A percentile compares a stretch with the other conserved stretches of the same genome.
Conservation (phyloP, 35 echinoderm and acorn worm species). For the Heliocidaris erythrogramma region DNA sequence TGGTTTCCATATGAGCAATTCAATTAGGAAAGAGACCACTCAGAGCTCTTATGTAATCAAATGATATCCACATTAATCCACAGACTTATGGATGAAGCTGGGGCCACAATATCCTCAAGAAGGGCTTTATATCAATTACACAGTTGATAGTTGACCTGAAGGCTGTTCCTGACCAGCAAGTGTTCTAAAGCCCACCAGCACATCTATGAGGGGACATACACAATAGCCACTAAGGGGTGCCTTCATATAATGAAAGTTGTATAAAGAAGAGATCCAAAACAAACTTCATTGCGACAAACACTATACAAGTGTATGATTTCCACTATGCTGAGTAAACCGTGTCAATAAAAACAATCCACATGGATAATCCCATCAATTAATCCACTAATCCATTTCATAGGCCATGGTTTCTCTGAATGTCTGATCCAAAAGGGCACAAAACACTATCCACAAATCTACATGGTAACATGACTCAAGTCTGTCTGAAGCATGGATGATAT, state of each 20-base stretch:
- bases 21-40: background rate
- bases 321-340: background rate
- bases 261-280: background rate
- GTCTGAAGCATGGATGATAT: background rate
- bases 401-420: background rate
- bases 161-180: background rate
- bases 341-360: background rate
- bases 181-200: background rate
- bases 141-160: background rate
- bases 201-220: background rate
- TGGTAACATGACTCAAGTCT: background rate
- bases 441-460: background rate
- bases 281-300: background rate
- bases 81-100: background rate
- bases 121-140: background rate
- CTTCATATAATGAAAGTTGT: background rate
- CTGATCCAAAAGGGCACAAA: background rate
- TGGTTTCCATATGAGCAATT: background rate
- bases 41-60: background rate
- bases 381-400: conserved; percentile 2
- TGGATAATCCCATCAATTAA: background rate
- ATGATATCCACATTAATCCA: background rate
- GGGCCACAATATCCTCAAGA: background rate
- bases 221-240: background rate
- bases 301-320: background rate